Percentiles rank a stretch among this genome's conserved stretches.
These are phyloP conservation scores for Dolomedes plantarius DNA, from an alignment of 2,888 invertebrate genomes.

Conservation along the genomic window DNA sequence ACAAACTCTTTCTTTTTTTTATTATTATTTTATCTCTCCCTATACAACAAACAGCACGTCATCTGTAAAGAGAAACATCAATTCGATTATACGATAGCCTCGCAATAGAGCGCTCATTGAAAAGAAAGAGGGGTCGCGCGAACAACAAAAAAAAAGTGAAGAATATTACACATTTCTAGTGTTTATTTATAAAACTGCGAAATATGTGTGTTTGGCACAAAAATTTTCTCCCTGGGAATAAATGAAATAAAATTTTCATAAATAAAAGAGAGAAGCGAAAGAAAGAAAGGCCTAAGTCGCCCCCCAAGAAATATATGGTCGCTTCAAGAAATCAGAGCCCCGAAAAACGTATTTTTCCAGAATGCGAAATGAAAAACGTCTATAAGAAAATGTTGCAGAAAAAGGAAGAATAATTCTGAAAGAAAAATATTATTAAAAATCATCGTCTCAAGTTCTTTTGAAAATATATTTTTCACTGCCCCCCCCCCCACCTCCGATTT, in stretches of 20 bases:
- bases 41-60: not conserved
- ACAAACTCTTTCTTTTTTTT: not conserved
- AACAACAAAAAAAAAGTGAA: not conserved
- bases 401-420: conserved; percentile 28
- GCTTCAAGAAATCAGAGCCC: conserved; percentile 55
- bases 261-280: too few relatives aligned
- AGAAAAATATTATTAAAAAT: conserved; percentile 69
- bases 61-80: conserved; percentile 40
- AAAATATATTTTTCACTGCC: conserved; percentile 64
- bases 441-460: conserved; percentile 69
- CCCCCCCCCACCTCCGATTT: conserved; percentile 12
- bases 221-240: conserved; percentile 26
- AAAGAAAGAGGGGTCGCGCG: too few relatives aligned
- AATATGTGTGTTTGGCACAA: conserved; percentile 20
- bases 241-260: conserved; percentile 46
- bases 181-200: conserved; percentile 56
- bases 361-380: conserved; percentile 47
- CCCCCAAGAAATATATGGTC: conserved; percentile 31
- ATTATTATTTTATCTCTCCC: too few relatives aligned
- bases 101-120: not conserved
- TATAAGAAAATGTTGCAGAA: conserved; percentile 20
- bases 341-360: not conserved
- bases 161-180: conserved; percentile 9
- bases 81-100: conserved; percentile 54
- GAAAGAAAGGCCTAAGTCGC: too few relatives aligned